These are phyloP conservation scores for Seriola aureovittata DNA, from an alignment of 2,113 vertebrate genomes.

Conservation along the genomic window DNA sequence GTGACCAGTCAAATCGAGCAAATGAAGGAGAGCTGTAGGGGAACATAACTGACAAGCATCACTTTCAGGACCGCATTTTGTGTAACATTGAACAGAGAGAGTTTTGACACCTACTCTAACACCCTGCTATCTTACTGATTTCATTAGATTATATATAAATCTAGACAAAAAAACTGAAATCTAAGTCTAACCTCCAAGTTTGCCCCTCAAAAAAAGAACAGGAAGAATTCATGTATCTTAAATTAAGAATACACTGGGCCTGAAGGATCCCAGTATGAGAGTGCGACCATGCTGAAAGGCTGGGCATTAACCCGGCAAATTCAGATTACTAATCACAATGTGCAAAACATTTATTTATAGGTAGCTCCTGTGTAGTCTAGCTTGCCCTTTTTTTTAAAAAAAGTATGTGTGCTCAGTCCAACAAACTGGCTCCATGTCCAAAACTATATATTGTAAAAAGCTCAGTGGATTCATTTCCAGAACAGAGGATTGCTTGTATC, in stretches of 20 bases:
- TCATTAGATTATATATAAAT: not conserved
- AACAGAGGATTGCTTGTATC: constrained; percentile 53
- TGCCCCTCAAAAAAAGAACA: not conserved
- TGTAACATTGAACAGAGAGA: too few relatives aligned
- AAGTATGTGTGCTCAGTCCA: constrained; percentile 7
- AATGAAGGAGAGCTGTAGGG: too few relatives aligned
- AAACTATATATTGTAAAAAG: constrained; percentile 14
- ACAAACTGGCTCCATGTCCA: constrained; percentile 16
- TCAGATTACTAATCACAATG: not conserved
- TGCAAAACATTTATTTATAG: not conserved
- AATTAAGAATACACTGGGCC: too few relatives aligned
- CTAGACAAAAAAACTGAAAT: not conserved
- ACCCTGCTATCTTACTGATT: not conserved
- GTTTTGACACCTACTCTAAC: too few relatives aligned
- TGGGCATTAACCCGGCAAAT: not conserved
- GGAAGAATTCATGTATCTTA: not conserved
- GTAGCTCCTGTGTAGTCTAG: not conserved
- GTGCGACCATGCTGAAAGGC: too few relatives aligned
- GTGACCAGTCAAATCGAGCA: too few relatives aligned
- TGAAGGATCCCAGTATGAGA: too few relatives aligned
- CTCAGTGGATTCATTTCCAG: constrained; percentile 52
- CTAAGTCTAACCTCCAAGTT: too few relatives aligned
- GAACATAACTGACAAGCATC: too few relatives aligned
- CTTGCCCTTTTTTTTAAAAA: not conserved
- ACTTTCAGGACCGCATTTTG: too few relatives aligned